Base-by-base conservation (phyloP, 2,888 invertebrate species). In the Teleogryllus oceanicus region DNA sequence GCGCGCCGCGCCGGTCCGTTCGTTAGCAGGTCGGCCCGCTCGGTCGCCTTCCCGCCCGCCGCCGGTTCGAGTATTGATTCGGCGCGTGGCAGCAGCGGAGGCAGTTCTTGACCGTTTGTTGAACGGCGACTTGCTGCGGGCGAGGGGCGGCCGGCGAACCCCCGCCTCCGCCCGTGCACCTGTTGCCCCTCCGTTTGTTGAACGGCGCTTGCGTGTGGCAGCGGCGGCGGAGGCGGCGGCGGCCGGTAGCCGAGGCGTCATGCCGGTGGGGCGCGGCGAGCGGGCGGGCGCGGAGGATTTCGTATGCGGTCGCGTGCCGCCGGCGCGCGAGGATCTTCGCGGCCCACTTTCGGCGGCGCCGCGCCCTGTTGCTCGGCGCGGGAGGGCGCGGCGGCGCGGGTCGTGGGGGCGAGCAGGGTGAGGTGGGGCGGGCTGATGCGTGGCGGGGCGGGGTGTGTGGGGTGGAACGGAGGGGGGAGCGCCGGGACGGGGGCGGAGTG, bases 111-210 rank as follows among this genome's bases (percentile, higher is more conserved):
- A 62, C 62, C 62, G 62, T 3, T 2, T 3, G 24, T 3, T n/a
- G n/a, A n/a, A n/a, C n/a, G n/a, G 24, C 24, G 24, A 2, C 2
- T 2, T 2, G 3, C 37, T 4, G 37, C 37, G 37, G 37, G 37
- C 5, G 37, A 37, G 37, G 37, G 37, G 37, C 8, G 37, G 62
- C 16, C 62, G 62, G n/a, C 62, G 62, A 62, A 16, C 16, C 13
- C n/a, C 16, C 62, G n/a, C 62, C 62, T 62, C 62, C 62, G 62
- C 62, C 16, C 62, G n/a, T 62, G 62, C 62, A 62, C 62, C 62
- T 62, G 62, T 62, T 62, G 62, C 62, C 62, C 62, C 62, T 62
- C 62, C 62, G 62, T 62, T 62, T 62, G 62, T 62, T 62, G 62
- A 62, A 62, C 62, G 62, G n/a, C 62, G 62, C 62, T 13, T 18